Evolutionary conservation across 2,797 vertebrate species (phyloP), one percentile per base, ranked within the genome.

Genomic region (Gadopsis marmoratus): DNA sequence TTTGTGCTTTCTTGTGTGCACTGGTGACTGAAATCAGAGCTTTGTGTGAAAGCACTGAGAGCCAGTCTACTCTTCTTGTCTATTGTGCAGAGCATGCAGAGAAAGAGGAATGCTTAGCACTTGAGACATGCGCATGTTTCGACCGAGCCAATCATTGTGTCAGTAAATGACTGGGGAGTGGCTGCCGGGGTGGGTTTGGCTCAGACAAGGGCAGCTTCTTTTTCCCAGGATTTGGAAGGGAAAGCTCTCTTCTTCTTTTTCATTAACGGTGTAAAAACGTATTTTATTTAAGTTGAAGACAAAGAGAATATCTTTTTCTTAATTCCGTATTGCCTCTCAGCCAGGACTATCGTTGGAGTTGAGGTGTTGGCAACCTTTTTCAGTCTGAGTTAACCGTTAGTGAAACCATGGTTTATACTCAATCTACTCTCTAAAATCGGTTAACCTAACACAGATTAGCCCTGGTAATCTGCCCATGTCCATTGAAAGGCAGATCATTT

Each of bases 361-460:
- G 31, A 77, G 11, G 31, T 65, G 17, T 63, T 82, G 26, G 41
- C n/a, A 64, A 67, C 33, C 35, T 14, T 62, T 68, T 58, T 80
- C 70, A 64, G 74, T 64, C n/a, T 14, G 29, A 45, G 26, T 66
- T n/a, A 85, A 64, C 5, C 0, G 60, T 82, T 89, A n/a, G n/a
- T n/a, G n/a, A n/a, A n/a, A n/a, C n/a, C n/a, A n/a, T n/a, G n/a
- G n/a, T n/a, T n/a, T n/a, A n/a, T n/a, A n/a, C n/a, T n/a, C n/a
- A 71, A 88, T 85, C 78, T 88, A 53, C 37, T 68, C 71, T 83
- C 53, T 74, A 78, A 85, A 71, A n/a, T 71, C 7, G 0, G n/a
- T 88, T 89, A 86, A 79, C 14, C 61, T 71, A 63, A 86, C 67
- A 71, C 78, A 74, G 86, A 90, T 90, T 75, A 84, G 54, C 77